These are phyloP conservation scores for Carduelis carduelis DNA, from an alignment of 2,797 vertebrate genomes.

Conservation along the genomic window DNA sequence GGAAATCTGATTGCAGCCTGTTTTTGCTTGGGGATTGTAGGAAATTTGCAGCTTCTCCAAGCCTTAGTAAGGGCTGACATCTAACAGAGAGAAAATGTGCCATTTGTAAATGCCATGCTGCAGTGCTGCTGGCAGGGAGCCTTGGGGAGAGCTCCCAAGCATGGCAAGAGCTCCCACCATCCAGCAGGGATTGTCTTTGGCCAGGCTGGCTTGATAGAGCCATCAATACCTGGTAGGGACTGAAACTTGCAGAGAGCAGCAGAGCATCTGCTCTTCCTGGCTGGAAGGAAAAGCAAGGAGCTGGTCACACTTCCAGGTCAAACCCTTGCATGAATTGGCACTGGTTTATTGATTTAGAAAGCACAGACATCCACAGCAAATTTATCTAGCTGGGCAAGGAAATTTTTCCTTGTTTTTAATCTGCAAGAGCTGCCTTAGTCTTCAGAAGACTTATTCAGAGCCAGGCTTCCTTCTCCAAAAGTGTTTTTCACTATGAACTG, in stretches of 20 bases:
- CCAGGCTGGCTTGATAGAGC: not conserved
- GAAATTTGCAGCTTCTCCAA: not conserved
- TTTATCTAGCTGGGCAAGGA: not conserved
- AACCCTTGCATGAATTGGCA: not conserved
- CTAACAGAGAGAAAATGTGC: not conserved
- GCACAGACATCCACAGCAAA: not conserved
- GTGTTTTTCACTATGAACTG: accelerated
- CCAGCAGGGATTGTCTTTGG: not conserved
- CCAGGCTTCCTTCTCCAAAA: not conserved
- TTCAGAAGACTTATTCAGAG: not conserved
- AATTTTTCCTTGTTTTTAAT: not conserved
- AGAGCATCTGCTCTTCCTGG: slow-evolving; percentile 3
- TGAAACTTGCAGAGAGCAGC: not conserved
- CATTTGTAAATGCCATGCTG: not conserved
- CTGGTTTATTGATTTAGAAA: not conserved
- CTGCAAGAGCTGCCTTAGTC: not conserved
- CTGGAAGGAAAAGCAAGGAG: not conserved
- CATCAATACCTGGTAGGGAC: not conserved
- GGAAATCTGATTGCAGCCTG: not conserved
- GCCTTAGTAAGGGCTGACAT: not conserved
- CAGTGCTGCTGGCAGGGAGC: not conserved
- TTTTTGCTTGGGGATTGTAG: not conserved
- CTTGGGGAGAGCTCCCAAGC: not conserved
- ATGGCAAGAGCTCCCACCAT: not conserved
- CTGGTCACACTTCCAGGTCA: not conserved